Evolutionary conservation across 2,797 vertebrate genomes (phyloP).

Genomic region (Okamejei kenojei): DNA sequence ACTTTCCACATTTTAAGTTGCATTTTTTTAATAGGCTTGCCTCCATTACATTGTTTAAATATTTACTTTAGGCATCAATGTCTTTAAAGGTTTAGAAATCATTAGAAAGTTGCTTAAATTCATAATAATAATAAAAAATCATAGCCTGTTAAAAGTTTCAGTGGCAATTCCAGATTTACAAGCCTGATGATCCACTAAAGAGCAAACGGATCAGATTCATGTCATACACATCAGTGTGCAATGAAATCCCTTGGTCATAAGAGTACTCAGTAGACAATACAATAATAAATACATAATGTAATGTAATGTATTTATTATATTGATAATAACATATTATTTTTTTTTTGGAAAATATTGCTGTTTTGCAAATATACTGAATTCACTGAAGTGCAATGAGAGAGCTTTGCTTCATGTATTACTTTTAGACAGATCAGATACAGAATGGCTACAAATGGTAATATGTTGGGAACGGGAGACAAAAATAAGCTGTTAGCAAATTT

Average conservation of each 20-base stretch:
- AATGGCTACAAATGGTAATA: background rate
- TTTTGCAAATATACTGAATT: background rate
- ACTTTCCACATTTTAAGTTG: no score
- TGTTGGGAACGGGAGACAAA: background rate
- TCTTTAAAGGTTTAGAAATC: background rate
- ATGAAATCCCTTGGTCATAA: no score
- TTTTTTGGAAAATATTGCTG: background rate
- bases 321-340: background rate
- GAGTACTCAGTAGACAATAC: no score
- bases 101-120: background rate
- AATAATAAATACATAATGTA: no score
- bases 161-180: slow-evolving; percentile 12
- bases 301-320: background rate
- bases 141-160: no score
- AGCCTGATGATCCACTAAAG: background rate
- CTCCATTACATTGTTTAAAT: no score
- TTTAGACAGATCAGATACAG: background rate
- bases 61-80: no score
- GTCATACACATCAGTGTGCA: no score
- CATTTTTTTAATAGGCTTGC: no score
- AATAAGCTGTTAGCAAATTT: background rate
- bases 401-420: background rate
- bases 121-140: background rate
- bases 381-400: background rate
- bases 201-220: no score